phyloP scores from a whole-genome alignment of 2,888 invertebrate species.

The Dryobota labecula region DNA sequence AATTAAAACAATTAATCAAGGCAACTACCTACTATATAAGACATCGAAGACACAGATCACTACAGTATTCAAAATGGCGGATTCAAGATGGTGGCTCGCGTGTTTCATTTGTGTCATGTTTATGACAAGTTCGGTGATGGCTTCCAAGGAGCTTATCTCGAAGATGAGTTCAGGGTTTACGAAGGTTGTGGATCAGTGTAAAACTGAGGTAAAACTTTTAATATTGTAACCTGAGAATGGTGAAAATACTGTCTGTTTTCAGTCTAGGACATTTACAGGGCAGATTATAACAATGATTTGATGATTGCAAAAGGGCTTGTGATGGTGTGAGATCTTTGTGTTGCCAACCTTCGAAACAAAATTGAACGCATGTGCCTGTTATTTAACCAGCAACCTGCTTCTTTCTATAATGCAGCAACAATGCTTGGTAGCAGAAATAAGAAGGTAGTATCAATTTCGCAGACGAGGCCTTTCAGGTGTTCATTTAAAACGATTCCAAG shows the following conservation, averaged over 20 bases:
- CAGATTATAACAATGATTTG: background rate
- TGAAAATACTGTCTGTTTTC: background rate
- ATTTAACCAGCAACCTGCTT: background rate
- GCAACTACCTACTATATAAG: slow-evolving; percentile 37
- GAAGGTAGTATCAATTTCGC: background rate
- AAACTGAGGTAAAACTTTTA: slow-evolving; percentile 76
- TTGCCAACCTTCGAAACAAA: no score
- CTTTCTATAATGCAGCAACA: no score
- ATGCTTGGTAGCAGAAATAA: background rate
- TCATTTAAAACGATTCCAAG: background rate
- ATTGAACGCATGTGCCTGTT: background rate
- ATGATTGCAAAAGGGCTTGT: background rate
- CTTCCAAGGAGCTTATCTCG: slow-evolving; percentile 79
- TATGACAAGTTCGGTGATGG: slow-evolving; percentile 24
- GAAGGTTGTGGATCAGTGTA: slow-evolving; percentile 77
- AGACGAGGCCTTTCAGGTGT: no score
- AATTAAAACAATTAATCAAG: slow-evolving; percentile 40
- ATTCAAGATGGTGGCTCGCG: slow-evolving; percentile 69
- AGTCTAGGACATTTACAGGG: background rate
- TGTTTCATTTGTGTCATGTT: slow-evolving; percentile 36
- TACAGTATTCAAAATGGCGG: slow-evolving; percentile 52
- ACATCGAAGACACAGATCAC: background rate
- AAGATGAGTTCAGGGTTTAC: slow-evolving; percentile 78
- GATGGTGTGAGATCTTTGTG: background rate
- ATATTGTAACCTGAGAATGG: background rate